These are phyloP conservation scores for Dolichopus griseipennis DNA, from an alignment of 2,888 invertebrate species.

Conservation along the genomic window DNA sequence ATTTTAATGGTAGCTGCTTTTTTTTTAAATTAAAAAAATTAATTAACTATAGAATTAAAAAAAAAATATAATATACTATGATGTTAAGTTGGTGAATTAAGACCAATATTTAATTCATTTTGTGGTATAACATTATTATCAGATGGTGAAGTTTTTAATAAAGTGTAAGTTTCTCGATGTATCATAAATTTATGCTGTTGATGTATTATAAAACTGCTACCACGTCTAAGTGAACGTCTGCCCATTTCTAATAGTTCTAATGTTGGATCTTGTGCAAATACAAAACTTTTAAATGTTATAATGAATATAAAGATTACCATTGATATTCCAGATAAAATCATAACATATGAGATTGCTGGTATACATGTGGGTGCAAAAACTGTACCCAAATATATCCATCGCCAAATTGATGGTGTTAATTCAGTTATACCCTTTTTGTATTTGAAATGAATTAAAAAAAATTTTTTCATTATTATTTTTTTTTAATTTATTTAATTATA, in stretches of 20 bases:
- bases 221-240: conserved; percentile 58
- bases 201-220: conserved; percentile 43
- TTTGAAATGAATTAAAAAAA: background rate
- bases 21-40: background rate
- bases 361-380: conserved; percentile 64
- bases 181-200: conserved; percentile 38
- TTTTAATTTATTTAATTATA: background rate
- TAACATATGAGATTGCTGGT: conserved; percentile 61
- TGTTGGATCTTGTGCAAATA: conserved; percentile 56
- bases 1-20: background rate
- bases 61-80: background rate
- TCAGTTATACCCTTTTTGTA: conserved; percentile 61
- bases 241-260: conserved; percentile 71
- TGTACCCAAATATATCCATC: conserved; percentile 73
- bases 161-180: conserved; percentile 37
- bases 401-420: conserved; percentile 65
- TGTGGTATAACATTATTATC: background rate
- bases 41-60: background rate
- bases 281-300: conserved; percentile 64
- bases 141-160: conserved; percentile 30
- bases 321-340: conserved; percentile 59
- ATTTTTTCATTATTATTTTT: background rate
- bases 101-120: background rate
- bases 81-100: conserved; percentile 7
- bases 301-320: conserved; percentile 59